Evolutionary conservation across 2,888 invertebrate genomes (phyloP).

Genomic region (Physocephala rufipes): DNA sequence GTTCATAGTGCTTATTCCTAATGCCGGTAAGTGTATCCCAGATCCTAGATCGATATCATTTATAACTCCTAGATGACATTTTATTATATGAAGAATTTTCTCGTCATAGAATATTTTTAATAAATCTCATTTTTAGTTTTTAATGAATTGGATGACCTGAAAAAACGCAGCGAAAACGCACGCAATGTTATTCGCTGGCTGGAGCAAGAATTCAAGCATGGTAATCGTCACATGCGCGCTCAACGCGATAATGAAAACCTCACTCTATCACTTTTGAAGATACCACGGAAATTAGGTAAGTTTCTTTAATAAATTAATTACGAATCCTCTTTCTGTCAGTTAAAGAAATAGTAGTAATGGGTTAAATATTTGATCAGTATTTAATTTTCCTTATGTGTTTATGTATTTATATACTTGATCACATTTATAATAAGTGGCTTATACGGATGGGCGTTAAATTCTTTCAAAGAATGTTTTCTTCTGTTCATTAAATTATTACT

Average conservation of each 20-base stretch:
- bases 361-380: no score
- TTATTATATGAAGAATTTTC: not conserved
- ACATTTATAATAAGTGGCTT: no score
- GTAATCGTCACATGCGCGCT: conserved; percentile 86
- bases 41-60: no score
- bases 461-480: no score
- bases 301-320: conserved; percentile 42
- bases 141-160: conserved; percentile 86
- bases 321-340: not conserved
- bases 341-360: no score
- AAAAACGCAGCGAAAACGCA: conserved; percentile 84
- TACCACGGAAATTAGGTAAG: conserved; percentile 80
- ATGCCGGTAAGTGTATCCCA: conserved; percentile 76
- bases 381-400: no score
- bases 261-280: conserved; percentile 76
- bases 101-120: not conserved
- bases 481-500: no score
- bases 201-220: conserved; percentile 85
- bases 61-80: not conserved
- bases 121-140: conserved; percentile 72
- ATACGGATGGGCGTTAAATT: no score
- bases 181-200: conserved; percentile 94
- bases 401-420: no score
- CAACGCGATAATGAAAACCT: conserved; percentile 85
- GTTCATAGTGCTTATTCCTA: conserved; percentile 88